Conservation (phyloP, 2,888 invertebrate genomes). For the Drepanosiphum platanoidis region DNA sequence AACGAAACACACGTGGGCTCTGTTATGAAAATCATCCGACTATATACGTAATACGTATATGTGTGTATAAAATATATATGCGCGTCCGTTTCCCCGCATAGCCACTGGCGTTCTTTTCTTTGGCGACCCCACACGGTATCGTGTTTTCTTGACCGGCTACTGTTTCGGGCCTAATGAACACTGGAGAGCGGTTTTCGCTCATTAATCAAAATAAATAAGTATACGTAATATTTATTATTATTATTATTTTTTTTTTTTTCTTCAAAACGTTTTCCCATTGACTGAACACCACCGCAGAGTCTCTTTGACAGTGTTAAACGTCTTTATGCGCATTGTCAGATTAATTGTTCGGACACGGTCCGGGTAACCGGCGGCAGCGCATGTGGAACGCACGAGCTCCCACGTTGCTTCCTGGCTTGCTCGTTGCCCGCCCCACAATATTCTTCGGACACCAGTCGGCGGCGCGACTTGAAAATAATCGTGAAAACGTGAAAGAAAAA, state of each 20-base stretch:
- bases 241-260: conserved; percentile 17
- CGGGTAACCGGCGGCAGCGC: conserved; percentile 35
- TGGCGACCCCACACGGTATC: conserved; percentile 57
- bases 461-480: neutral
- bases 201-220: conserved; percentile 62
- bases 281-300: conserved; percentile 46
- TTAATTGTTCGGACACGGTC: conserved; percentile 61
- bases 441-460: conserved; percentile 15
- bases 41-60: neutral
- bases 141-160: conserved; percentile 58
- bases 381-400: conserved; percentile 52
- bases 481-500: conserved; percentile 21
- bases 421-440: neutral
- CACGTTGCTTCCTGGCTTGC: conserved; percentile 52
- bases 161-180: conserved; percentile 60
- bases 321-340: conserved; percentile 61
- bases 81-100: conserved; percentile 18
- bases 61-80: neutral
- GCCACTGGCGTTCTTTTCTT: conserved; percentile 31
- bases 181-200: conserved; percentile 56
- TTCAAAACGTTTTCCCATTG: conserved; percentile 58
- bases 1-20: conserved; percentile 52
- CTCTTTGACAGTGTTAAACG: conserved; percentile 59
- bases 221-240: conserved; percentile 50
- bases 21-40: conserved; percentile 51